Conservation (phyloP, 2,888 invertebrate species). For the Eudemis profundana region DNA sequence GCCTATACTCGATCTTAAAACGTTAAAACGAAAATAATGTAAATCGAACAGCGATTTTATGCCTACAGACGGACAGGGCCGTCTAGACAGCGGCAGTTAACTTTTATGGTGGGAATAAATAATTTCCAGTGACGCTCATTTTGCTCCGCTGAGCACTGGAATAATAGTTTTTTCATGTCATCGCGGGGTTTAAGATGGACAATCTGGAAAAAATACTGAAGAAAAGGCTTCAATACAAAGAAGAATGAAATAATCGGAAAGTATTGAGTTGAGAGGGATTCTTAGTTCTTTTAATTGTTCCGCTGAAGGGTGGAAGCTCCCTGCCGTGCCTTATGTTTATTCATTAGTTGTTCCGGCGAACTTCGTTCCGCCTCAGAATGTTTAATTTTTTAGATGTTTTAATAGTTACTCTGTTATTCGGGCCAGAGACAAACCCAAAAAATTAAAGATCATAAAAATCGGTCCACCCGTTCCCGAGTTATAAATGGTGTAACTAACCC, state of each 20-base stretch:
- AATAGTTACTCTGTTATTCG: no score
- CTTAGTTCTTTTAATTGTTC: no score
- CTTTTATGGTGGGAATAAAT: conserved; percentile 36
- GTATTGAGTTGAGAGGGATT: no score
- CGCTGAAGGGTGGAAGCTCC: no score
- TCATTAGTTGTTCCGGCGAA: no score
- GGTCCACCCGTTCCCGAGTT: no score
- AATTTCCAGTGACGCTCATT: conserved; percentile 30
- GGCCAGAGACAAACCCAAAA: no score
- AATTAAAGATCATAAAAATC: no score
- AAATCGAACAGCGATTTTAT: conserved; percentile 34
- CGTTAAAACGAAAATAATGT: conserved; percentile 22
- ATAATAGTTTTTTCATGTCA: conserved; percentile 19
- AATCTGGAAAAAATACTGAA: conserved; percentile 8
- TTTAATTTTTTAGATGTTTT: no score
- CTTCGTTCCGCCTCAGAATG: no score
- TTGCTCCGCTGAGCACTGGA: conserved; percentile 31
- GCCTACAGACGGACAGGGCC: conserved; percentile 37
- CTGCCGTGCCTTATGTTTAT: no score
- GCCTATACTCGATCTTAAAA: background rate
- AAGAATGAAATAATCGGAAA: conserved; percentile 5
- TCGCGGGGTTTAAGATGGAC: conserved; percentile 10
- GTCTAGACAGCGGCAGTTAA: conserved; percentile 41
- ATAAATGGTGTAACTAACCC: no score
- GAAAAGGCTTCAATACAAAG: background rate